Evolutionary conservation across 2,113 vertebrate genomes (phyloP), one percentile per base, ranked within the genome.

Genomic region (Dendropsophus ebraccatus): DNA sequence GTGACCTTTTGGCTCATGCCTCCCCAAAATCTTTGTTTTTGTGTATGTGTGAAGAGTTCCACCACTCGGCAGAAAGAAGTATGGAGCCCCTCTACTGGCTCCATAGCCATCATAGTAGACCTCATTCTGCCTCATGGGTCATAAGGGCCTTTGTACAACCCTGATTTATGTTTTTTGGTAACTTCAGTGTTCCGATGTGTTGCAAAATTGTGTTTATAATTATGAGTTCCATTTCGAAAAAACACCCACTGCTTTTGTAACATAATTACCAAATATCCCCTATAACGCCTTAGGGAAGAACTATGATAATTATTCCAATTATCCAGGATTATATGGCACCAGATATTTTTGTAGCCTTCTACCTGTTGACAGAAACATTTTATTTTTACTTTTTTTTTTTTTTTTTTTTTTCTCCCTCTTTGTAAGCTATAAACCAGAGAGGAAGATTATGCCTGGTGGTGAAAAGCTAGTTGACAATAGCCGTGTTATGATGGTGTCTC

Each of bases 231-330:
- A 28, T 72, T 35, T 47, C 67, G 67, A 25, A 19, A 56, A 41
- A 54, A 62, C 45, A 25, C 14, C n/a, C 65, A 47, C 23, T 65
- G 60, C 50, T 85, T 81, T 60, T 79, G 32, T 81, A 74, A 32
- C 45, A 41, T 72, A 81, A 74, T 81, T 73, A 49, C 85, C 47
- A 74, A 45, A 87, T 81, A 86, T 81, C 37, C 77, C 17, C 60
- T 30, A 60, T 62, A 74, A 87, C 74, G 67, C 78, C 37, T 49
- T 62, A 73, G 54, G 76, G 77, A 41, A 84, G 45, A 60, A 49
- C 17, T 84, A 37, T 25, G 60, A 81, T 87, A 45, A 87, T 87
- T 73, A 81, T 73, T 81, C 37, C 67, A 81, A 86, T 86, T 87
- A 87, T 74, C 69, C 62, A 17, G 52, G 85, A 81, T 87, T 87